Conservation (phyloP, 2,888 invertebrate genomes). For the Eupsilia transversa region DNA sequence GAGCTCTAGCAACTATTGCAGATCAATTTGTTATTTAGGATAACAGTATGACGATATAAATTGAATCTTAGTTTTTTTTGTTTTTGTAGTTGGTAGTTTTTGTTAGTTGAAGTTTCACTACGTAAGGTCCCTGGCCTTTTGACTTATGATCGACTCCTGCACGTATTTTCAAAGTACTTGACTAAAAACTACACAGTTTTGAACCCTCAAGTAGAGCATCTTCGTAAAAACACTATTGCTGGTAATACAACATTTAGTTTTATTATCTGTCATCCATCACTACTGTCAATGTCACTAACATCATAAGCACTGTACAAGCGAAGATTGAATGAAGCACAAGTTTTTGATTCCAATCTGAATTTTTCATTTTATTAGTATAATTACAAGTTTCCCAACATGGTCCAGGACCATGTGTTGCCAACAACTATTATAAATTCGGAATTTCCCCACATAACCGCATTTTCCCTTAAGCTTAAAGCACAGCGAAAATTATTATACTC, state of each 20-base stretch:
- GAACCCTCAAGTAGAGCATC: too few species aligned
- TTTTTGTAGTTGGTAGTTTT: too few species aligned
- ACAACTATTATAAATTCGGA: not conserved
- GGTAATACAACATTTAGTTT: too few species aligned
- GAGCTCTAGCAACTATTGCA: too few species aligned
- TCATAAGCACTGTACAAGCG: too few species aligned
- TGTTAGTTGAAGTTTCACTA: not conserved
- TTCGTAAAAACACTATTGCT: not conserved
- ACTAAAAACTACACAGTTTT: not conserved
- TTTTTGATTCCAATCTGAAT: too few species aligned
- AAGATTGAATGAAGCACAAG: too few species aligned
- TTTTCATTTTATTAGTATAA: too few species aligned
- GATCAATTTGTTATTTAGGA: not conserved
- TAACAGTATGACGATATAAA: not conserved
- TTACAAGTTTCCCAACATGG: too few species aligned
- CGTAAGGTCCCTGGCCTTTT: not conserved
- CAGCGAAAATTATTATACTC: conserved; percentile 6
- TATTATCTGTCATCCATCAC: too few species aligned
- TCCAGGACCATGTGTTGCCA: too few species aligned
- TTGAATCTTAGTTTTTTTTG: not conserved
- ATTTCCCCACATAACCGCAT: not conserved
- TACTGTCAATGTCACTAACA: too few species aligned
- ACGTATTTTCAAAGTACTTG: not conserved
- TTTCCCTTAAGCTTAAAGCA: not conserved
- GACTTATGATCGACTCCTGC: not conserved